Base-by-base conservation (phyloP, 2,797 vertebrate species). In the Acanthis flammea region DNA sequence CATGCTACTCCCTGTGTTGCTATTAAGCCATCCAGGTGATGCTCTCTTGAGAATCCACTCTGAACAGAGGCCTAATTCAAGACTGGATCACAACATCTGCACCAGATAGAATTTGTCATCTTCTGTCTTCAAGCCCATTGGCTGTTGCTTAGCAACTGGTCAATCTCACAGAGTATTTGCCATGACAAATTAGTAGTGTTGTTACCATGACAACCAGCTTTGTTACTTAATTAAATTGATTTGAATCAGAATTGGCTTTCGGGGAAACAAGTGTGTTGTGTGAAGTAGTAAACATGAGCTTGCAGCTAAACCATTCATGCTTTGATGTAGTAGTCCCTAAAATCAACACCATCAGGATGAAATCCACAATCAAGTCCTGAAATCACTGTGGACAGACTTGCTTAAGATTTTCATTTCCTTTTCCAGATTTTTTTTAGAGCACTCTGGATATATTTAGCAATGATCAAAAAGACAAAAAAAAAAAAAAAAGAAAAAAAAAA, bases 191-290 rank as follows among this genome's bases (percentile, higher is more conserved):
- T 98, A 99, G 98, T 98, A 97, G 95, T 97, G 96, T 98, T 98
- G 98, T 99, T 99, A 98, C 99, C 98, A 99, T 99, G 98, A 98
- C 98, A 98, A 99, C 99, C 98, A 97, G 98, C 98, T 98, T 98
- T 99, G 98, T 99, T 99, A 98, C 98, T 99, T 99, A 99, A 99
- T 99, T 99, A 98, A 99, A 98, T 98, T 98, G 98, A 98, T 99
- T 99, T 98, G 94, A 98, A 98, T 99, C 98, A 91, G 98, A 98
- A 98, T 98, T 98, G 98, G 98, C 98, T 98, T 96, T 96, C 96
- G 94, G 95, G 97, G 97, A 97, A 97, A 96, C 89, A 96, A 95
- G 96, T 95, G 91, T 93, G 96, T 92, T 97, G 95, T 83, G 63
- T 94, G 96, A 97, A 95, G 96, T 96, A 95, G 92, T 95, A 94